phyloP scores from a whole-genome alignment of 2,888 invertebrate genomes.

The Apodemia mormo region DNA sequence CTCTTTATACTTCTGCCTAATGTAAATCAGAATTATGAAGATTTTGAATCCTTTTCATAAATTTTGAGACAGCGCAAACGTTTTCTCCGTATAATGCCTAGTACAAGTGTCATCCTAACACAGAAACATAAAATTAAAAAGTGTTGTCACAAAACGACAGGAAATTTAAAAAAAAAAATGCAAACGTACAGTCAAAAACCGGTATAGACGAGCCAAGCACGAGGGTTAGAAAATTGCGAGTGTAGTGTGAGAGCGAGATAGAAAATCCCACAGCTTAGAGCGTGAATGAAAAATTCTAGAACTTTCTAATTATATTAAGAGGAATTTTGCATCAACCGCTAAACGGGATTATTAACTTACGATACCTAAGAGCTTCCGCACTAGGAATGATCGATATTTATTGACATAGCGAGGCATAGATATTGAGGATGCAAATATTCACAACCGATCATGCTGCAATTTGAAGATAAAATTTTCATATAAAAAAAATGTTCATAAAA shows the following conservation, averaged over 20 bases:
- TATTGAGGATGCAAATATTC: background rate
- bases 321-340: constrained; percentile 50
- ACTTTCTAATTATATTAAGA: constrained; percentile 41
- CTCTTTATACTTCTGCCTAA: too few relatives aligned
- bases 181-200: constrained; percentile 43
- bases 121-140: constrained; percentile 17
- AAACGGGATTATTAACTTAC: constrained; percentile 52
- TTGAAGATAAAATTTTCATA: background rate
- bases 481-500: too few relatives aligned
- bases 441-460: background rate
- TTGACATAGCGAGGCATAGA: background rate
- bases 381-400: constrained; percentile 9
- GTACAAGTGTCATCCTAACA: constrained; percentile 33
- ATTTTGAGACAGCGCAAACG: constrained; percentile 38
- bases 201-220: constrained; percentile 25
- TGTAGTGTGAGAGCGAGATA: constrained; percentile 39
- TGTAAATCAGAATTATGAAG: too few relatives aligned
- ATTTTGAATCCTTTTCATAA: background rate
- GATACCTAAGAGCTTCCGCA: constrained; percentile 43
- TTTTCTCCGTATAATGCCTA: constrained; percentile 37
- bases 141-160: constrained; percentile 53
- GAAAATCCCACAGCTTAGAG: constrained; percentile 53
- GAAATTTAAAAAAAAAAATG: constrained; percentile 40
- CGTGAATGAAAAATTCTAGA: constrained; percentile 53
- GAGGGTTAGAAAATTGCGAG: constrained; percentile 33